Conservation (phyloP, 1,140 invertebrate genomes). For the Caenorhabditis inopinata region DNA sequence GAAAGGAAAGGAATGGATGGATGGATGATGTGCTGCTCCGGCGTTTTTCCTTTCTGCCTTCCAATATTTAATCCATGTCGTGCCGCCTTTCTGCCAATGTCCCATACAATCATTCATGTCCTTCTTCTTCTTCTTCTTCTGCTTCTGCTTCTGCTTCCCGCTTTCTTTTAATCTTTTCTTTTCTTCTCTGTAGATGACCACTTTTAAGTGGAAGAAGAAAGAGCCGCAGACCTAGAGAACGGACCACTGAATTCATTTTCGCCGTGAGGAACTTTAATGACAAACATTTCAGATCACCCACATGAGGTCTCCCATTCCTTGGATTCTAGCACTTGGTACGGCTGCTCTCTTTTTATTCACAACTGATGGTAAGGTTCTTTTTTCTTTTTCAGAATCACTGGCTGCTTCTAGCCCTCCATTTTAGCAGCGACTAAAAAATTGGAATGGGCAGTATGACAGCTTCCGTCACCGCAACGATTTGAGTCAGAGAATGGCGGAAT, state of each 20-base stretch:
- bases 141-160: not conserved
- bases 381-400: no score
- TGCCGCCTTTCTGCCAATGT: not conserved
- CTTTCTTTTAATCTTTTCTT: conserved; percentile 4
- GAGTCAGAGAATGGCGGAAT: no score
- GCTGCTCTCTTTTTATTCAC: not conserved
- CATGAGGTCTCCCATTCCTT: conserved; percentile 4
- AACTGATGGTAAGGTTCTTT: not conserved
- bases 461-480: no score
- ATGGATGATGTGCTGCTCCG: not conserved
- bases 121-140: not conserved
- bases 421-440: no score
- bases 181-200: not conserved
- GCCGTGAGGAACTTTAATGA: no score
- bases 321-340: not conserved
- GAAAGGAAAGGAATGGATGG: not conserved
- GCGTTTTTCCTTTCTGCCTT: not conserved
- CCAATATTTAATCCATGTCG: conserved; percentile 25
- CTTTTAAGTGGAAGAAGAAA: not conserved
- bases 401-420: no score
- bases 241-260: no score
- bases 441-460: no score
- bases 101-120: conserved; percentile 34
- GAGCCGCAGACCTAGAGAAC: no score
- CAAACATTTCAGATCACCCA: not conserved